Conservation (phyloP, 2,797 vertebrate species). For the Hylomyscus alleni region DNA sequence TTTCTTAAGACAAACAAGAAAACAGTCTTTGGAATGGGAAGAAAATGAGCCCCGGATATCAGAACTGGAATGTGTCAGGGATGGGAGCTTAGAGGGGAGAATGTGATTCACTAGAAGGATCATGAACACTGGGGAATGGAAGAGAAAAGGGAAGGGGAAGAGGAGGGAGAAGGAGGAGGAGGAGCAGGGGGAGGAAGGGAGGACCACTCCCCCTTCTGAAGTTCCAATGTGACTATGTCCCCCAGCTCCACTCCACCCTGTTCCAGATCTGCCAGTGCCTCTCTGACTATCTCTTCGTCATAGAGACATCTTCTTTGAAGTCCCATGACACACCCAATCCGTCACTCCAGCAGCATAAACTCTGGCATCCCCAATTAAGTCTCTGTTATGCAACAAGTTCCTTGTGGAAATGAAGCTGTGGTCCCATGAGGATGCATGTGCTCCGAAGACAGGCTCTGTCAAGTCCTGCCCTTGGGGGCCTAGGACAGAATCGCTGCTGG, state of each 20-base stretch:
- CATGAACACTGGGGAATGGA: too few species aligned
- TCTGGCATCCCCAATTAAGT: not conserved
- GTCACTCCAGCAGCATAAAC: fast-evolving
- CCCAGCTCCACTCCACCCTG: too few species aligned
- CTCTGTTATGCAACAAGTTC: not conserved
- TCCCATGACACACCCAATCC: not conserved
- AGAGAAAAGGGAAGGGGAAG: too few species aligned
- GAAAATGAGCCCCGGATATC: not conserved
- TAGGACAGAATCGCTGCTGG: not conserved
- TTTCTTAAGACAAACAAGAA: not conserved
- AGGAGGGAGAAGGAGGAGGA: too few species aligned
- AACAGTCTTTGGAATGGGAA: not conserved
- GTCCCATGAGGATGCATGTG: not conserved
- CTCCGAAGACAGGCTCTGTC: not conserved
- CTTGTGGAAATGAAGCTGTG: not conserved
- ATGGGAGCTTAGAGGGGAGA: not conserved
- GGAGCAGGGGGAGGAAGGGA: not conserved
- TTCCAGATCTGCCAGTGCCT: not conserved
- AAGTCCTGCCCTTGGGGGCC: fast-evolving
- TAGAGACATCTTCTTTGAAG: not conserved
- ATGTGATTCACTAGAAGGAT: not conserved
- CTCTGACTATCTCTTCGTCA: not conserved
- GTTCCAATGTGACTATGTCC: not conserved
- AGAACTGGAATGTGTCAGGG: not conserved
- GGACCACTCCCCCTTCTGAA: not conserved